These are phyloP conservation scores for Hippopotamus amphibius DNA, from an alignment of 2,113 vertebrate species.

Conservation along the genomic window DNA sequence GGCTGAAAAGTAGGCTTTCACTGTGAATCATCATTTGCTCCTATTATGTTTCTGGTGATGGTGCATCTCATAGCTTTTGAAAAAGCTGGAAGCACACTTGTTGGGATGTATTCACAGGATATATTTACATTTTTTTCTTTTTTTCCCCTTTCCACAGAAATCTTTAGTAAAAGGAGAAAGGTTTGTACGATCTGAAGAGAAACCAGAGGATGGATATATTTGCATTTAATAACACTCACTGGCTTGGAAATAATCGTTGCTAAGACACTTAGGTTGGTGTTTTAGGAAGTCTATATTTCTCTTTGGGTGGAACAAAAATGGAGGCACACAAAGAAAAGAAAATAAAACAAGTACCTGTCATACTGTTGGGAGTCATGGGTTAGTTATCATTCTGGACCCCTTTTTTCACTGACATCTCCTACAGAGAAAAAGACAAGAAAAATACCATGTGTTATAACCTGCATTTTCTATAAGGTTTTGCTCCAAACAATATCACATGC, in stretches of 20 bases:
- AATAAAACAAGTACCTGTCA: slow-evolving; percentile 87
- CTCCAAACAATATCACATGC: not conserved
- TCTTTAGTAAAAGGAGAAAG: not conserved
- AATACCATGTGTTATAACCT: slow-evolving; percentile 49
- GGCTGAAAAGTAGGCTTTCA: not conserved
- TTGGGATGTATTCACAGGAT: not conserved
- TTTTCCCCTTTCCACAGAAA: too few relatives aligned
- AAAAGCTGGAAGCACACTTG: not conserved
- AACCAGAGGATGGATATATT: not conserved
- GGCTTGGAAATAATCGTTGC: not conserved
- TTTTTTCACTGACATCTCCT: slow-evolving; percentile 83
- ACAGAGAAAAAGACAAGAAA: slow-evolving; percentile 74
- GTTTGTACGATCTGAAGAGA: not conserved
- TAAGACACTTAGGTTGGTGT: not conserved
- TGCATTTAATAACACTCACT: not conserved
- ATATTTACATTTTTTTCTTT: rapidly evolving
- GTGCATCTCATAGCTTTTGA: not conserved
- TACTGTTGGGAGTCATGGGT: slow-evolving; percentile 90
- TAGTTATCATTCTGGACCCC: slow-evolving; percentile 86
- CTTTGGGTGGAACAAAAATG: not conserved
- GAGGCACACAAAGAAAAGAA: not conserved
- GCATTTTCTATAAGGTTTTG: not conserved
- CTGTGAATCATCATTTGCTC: not conserved
- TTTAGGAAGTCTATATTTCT: not conserved
- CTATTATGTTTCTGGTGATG: not conserved